phyloP scores from a whole-genome alignment of 1,140 invertebrate species.

The Drosophila subpulchrella region DNA sequence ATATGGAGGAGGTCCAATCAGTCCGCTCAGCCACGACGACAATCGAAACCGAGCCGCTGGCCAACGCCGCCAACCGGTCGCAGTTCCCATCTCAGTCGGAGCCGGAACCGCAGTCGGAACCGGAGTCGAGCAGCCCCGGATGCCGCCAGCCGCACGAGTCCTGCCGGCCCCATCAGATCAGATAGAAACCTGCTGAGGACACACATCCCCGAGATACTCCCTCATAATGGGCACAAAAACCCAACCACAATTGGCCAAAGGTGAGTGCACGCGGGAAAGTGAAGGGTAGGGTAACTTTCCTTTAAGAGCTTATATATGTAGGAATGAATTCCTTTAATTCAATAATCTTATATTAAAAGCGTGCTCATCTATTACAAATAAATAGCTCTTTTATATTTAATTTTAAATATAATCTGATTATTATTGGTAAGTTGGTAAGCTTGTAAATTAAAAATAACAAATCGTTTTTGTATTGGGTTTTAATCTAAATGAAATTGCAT shows the following conservation, averaged over 20 bases:
- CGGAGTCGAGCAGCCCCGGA: slow-evolving; percentile 32
- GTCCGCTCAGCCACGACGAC: slow-evolving; percentile 36
- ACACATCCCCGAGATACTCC: slow-evolving; percentile 26
- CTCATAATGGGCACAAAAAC: slow-evolving; percentile 79
- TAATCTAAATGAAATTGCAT: too few relatives aligned
- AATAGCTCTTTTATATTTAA: too few relatives aligned
- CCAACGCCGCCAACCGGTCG: slow-evolving; percentile 15
- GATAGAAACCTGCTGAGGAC: slow-evolving; percentile 33
- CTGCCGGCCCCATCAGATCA: slow-evolving; percentile 23
- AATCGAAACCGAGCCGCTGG: slow-evolving; percentile 21
- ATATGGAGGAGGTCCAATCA: slow-evolving; percentile 63
- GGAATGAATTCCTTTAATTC: too few relatives aligned
- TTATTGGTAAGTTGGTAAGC: too few relatives aligned
- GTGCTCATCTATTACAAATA: too few relatives aligned
- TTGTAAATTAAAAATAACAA: too few relatives aligned
- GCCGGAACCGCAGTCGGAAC: slow-evolving; percentile 26
- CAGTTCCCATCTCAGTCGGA: slow-evolving; percentile 34
- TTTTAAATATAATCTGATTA: too few relatives aligned
- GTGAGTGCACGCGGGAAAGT: slow-evolving; percentile 27
- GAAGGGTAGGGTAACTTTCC: too few relatives aligned
- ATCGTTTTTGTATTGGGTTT: too few relatives aligned
- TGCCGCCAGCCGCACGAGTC: slow-evolving; percentile 24
- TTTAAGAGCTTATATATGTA: too few relatives aligned
- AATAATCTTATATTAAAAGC: too few relatives aligned
- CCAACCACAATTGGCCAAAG: slow-evolving; percentile 72